phyloP scores from a whole-genome alignment of 2,113 vertebrate genomes.

The Eonycteris spelaea region DNA sequence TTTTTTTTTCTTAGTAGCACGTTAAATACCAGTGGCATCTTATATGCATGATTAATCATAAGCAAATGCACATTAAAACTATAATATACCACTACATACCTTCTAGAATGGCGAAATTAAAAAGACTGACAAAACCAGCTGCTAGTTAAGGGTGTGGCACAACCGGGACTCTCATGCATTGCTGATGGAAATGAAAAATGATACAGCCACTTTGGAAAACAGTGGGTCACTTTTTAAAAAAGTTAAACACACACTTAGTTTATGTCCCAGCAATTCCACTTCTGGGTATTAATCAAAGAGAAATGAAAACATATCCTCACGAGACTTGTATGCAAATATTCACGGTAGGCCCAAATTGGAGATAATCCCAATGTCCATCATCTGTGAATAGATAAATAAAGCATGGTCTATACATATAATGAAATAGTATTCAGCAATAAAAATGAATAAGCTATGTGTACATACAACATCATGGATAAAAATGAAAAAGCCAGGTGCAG shows the following conservation, averaged over 20 bases:
- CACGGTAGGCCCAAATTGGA: not conserved
- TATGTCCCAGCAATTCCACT: not conserved
- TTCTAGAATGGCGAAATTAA: not conserved
- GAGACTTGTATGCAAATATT: not conserved
- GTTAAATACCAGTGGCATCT: not conserved
- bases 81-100: not conserved
- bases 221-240: not conserved
- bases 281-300: not conserved
- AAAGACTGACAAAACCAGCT: not conserved
- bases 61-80: not conserved
- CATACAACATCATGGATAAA: not conserved
- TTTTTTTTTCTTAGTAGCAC: not conserved
- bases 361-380: not conserved
- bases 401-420: not conserved
- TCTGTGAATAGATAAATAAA: not conserved
- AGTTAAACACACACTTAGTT: not conserved
- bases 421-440: not conserved
- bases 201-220: not conserved
- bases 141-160: not conserved
- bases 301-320: not conserved
- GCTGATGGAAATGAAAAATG: not conserved
- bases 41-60: not conserved
- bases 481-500: not conserved
- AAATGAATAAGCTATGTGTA: not conserved
- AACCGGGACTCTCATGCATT: not conserved